Base-by-base conservation (phyloP, 2,113 vertebrate species). In the Bucco capensis region DNA sequence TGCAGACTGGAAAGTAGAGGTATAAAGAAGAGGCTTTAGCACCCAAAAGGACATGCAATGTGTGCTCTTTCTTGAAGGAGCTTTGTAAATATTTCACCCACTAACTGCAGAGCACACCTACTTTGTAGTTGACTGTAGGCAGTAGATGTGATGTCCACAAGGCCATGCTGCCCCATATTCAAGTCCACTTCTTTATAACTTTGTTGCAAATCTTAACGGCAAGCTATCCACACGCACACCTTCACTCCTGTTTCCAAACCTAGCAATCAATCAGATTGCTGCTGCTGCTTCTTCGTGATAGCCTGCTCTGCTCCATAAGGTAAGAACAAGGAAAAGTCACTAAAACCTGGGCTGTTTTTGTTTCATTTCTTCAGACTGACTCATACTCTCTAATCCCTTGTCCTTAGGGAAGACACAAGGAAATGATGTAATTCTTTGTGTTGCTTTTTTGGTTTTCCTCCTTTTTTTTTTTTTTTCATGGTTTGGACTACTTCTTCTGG, bases 371-470 rank as follows among this genome's bases (percentile, higher is more conserved):
- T 86, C 22, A 73, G 67, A 90, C 84, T 98, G 96, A 98, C 96
- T 98, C 97, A 97, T 94, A 92, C 71, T 95, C 96, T 95, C 96
- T 95, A 96, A 75, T 88, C 92, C 94, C 95, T 84, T 93, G 93
- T 96, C 97, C 96, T 95, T 66, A 96, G 96, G 97, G 96, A 97
- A 97, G 96, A 97, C 91, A 93, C 86, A 91, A 97, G 97, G 97
- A 98, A 97, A 97, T 97, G 76, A 97, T 91, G 96, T 97, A 53
- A 98, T 96, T 92, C 33, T 86, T 57, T 33, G 38, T 10, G 14
- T 50, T 50, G 46, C 17, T 19, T 47, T 47, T 46, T 46, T 47
- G 46, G 19, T 47, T 19, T 47, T 22, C 8, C 23, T 47, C 10
- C 23, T 47, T 19, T 47, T 47, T 24, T 40, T 28, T 18, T 27